A percentile compares a stretch with the other conserved stretches of the same genome.
These are phyloP conservation scores for Ictalurus furcatus DNA, from an alignment of 2,113 vertebrate species.

Conservation along the genomic window DNA sequence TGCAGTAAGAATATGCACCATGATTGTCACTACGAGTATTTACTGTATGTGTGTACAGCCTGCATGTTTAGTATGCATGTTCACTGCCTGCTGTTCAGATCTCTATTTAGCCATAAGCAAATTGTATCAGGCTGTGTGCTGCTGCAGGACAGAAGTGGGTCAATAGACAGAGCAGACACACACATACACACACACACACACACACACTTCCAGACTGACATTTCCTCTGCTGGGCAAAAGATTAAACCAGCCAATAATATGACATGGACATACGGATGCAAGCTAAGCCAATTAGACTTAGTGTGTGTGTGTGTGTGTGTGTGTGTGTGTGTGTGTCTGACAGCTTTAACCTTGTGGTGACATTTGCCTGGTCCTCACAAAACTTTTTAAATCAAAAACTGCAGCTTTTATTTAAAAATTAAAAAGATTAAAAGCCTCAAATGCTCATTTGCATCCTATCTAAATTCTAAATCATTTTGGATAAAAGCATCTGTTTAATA, in stretches of 20 bases:
- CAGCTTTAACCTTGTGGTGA: slow-evolving; percentile 19
- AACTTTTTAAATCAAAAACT: not conserved
- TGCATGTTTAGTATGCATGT: not conserved
- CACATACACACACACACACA: slow-evolving; percentile 13
- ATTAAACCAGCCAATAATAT: slow-evolving; percentile 27
- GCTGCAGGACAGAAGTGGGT: slow-evolving; percentile 54
- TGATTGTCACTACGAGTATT: not conserved
- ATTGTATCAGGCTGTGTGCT: not conserved
- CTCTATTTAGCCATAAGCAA: not conserved
- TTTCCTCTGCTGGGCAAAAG: slow-evolving; percentile 16
- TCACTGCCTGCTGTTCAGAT: not conserved
- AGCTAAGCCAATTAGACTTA: slow-evolving; percentile 17
- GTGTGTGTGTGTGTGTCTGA: not conserved
- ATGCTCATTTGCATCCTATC: not conserved
- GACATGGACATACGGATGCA: slow-evolving; percentile 13
- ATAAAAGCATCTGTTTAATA: not conserved
- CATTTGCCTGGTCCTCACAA: not conserved
- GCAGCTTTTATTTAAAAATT: not conserved
- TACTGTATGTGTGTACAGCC: not conserved
- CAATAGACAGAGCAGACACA: slow-evolving; percentile 34
- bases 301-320: not conserved
- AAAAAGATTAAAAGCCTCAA: not conserved
- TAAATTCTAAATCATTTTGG: not conserved
- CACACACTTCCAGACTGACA: slow-evolving; percentile 25
- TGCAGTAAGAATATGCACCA: not conserved